A percentile compares a stretch with the other conserved stretches of the same genome.
phyloP scores from a whole-genome alignment of 2,797 vertebrate species.

The Hemibagrus guttatus region DNA sequence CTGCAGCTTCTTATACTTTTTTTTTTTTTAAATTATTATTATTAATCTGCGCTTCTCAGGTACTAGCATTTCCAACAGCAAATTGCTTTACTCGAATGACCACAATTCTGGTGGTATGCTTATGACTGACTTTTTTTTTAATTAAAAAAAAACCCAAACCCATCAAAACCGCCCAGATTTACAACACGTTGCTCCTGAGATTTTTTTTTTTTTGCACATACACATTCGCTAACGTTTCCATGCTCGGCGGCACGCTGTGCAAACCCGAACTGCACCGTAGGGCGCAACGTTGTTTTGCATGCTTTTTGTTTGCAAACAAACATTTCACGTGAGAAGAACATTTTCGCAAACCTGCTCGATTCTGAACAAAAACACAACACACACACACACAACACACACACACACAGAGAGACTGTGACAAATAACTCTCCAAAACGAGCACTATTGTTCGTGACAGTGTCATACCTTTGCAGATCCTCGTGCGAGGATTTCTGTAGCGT shows the following conservation, averaged over 20 bases:
- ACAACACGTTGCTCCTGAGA: slow-evolving; percentile 45
- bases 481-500: slow-evolving; percentile 27
- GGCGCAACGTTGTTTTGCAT: background rate
- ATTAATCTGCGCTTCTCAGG: background rate
- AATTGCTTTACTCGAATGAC: background rate
- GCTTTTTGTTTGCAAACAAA: slow-evolving; percentile 37
- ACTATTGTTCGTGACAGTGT: slow-evolving; percentile 58
- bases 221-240: background rate
- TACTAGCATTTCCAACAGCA: background rate
- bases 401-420: slow-evolving; percentile 48
- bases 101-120: background rate
- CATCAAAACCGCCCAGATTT: slow-evolving; percentile 68
- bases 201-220: slow-evolving; percentile 12
- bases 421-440: slow-evolving; percentile 56
- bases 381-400: background rate
- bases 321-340: slow-evolving; percentile 9
- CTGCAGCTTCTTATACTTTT: background rate
- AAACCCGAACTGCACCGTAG: background rate
- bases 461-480: slow-evolving; percentile 49
- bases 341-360: slow-evolving; percentile 45
- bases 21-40: too few relatives aligned
- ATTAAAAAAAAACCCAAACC: background rate
- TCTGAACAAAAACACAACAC: slow-evolving; percentile 55
- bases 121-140: slow-evolving; percentile 58
- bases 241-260: slow-evolving; percentile 11